Evolutionary conservation across 2,888 invertebrate genomes (phyloP).

Genomic region (Allacma fusca): DNA sequence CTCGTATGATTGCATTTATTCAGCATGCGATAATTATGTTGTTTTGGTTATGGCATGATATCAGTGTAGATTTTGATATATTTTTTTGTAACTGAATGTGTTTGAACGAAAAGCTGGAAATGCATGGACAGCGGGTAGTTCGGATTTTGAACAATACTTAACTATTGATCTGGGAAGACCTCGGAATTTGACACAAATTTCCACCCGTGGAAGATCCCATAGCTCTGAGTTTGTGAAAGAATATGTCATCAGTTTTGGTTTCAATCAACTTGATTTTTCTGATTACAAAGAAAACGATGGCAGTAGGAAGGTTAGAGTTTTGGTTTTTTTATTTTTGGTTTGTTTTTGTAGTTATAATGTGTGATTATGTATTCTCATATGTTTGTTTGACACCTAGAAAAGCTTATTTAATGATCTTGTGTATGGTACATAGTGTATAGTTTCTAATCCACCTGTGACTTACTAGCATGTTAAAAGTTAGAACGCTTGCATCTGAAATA

Average conservation of each 20-base stretch:
- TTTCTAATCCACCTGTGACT: too few relatives aligned
- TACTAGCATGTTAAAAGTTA: too few relatives aligned
- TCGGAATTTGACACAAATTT: constrained; percentile 80
- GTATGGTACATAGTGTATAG: too few relatives aligned
- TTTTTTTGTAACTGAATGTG: constrained; percentile 44
- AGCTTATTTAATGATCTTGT: too few relatives aligned
- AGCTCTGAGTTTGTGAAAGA: constrained; percentile 92
- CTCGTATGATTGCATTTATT: too few relatives aligned
- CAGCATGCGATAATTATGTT: too few relatives aligned
- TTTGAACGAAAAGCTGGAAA: constrained; percentile 74
- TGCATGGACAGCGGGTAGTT: constrained; percentile 90
- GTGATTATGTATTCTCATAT: not conserved
- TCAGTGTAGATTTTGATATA: too few relatives aligned
- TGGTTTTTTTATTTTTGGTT: constrained; percentile 41
- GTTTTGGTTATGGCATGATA: too few relatives aligned
- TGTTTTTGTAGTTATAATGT: not conserved
- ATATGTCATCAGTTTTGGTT: constrained; percentile 91
- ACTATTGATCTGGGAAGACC: constrained; percentile 87
- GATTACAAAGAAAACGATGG: constrained; percentile 90
- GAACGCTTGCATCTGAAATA: too few relatives aligned
- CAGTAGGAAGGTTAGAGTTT: constrained; percentile 78
- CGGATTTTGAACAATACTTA: constrained; percentile 91
- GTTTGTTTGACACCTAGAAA: not conserved
- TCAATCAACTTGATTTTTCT: constrained; percentile 87
- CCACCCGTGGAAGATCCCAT: constrained; percentile 88